These are phyloP conservation scores for Ladona fulva DNA, from an alignment of 1,140 invertebrate species.

Conservation along the genomic window DNA sequence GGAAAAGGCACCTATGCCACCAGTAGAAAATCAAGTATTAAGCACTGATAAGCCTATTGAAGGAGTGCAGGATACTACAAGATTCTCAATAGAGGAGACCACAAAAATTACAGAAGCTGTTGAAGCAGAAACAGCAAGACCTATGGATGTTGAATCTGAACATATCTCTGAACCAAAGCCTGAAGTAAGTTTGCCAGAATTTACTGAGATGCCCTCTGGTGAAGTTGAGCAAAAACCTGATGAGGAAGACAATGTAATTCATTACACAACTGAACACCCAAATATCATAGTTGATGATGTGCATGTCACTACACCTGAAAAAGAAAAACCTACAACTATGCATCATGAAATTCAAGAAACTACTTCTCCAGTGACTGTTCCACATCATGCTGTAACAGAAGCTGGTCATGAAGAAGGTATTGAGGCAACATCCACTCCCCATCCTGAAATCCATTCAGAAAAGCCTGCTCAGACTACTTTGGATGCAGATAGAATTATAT, in stretches of 20 bases:
- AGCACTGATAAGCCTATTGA: slow-evolving; percentile 16
- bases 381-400: neutral
- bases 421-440: neutral
- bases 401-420: neutral
- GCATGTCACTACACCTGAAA: slow-evolving; percentile 14
- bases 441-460: no score
- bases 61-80: slow-evolving; percentile 18
- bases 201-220: slow-evolving; percentile 14
- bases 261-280: neutral
- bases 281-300: slow-evolving; percentile 13
- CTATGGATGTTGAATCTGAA: neutral
- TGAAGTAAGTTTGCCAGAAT: slow-evolving; percentile 15
- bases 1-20: neutral
- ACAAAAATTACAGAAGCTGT: slow-evolving; percentile 5
- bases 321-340: slow-evolving; percentile 11
- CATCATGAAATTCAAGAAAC: slow-evolving; percentile 15
- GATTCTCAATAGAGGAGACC: slow-evolving; percentile 20
- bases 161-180: neutral
- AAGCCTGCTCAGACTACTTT: no score
- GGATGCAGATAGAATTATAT: no score
- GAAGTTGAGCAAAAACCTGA: slow-evolving; percentile 12
- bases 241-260: neutral
- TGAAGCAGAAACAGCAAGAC: neutral
- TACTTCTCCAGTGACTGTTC: neutral
- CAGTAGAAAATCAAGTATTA: neutral